Evolutionary conservation across 2,888 invertebrate genomes (phyloP).

Genomic region (Brachypalpus laphriformis): DNA sequence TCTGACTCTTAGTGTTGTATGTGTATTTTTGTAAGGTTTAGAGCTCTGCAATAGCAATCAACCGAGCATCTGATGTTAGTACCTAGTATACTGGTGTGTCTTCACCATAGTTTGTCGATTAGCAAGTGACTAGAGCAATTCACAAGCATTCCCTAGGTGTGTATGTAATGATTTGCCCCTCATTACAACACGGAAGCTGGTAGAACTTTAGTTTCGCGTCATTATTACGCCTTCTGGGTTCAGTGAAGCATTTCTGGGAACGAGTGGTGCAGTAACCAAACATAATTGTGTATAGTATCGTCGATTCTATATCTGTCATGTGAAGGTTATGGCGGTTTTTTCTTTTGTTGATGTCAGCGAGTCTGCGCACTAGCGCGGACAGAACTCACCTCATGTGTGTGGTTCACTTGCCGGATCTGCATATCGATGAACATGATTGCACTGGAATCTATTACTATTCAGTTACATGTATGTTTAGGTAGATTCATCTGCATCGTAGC

Average conservation of each 20-base stretch:
- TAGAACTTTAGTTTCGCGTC: not conserved
- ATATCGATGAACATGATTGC: not conserved
- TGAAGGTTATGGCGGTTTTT: conserved; percentile 64
- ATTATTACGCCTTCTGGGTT: not conserved
- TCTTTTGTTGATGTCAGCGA: conserved; percentile 62
- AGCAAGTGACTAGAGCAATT: too few species aligned
- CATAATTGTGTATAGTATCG: conserved; percentile 57
- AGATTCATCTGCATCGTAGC: too few species aligned
- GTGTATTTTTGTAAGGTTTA: too few species aligned
- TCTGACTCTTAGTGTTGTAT: too few species aligned
- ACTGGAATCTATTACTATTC: not conserved
- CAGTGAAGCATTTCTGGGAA: not conserved
- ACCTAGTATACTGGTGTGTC: too few species aligned
- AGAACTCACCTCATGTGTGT: conserved; percentile 8
- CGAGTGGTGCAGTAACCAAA: not conserved
- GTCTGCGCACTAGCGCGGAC: conserved; percentile 49
- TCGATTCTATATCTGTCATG: conserved; percentile 39
- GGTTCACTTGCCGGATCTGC: not conserved
- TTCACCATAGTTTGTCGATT: too few species aligned
- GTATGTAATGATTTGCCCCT: not conserved
- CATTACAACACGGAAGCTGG: not conserved
- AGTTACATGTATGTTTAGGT: not conserved
- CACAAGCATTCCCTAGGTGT: not conserved
- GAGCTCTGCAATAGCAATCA: too few species aligned
- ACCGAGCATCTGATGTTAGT: too few species aligned